Conservation (phyloP, 1,140 invertebrate genomes). For the Nasonia giraulti region DNA sequence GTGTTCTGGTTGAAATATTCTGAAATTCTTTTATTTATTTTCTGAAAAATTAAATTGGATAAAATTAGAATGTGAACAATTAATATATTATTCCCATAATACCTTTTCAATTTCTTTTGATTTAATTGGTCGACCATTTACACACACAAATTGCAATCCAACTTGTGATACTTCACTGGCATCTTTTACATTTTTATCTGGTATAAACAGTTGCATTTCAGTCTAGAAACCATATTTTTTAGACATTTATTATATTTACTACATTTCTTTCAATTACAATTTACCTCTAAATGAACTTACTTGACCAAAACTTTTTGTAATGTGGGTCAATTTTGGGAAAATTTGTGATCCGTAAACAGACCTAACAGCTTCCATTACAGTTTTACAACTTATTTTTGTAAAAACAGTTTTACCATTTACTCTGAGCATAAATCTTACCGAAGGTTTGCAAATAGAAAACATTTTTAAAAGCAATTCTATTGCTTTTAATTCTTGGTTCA, state of each 20-base stretch:
- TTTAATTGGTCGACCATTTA: constrained; percentile 78
- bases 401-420: constrained; percentile 77
- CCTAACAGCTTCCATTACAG: constrained; percentile 69
- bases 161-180: constrained; percentile 62
- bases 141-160: constrained; percentile 68
- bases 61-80: constrained; percentile 8
- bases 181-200: constrained; percentile 69
- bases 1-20: constrained; percentile 61
- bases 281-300: constrained; percentile 50
- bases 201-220: constrained; percentile 72
- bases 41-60: constrained; percentile 60
- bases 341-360: constrained; percentile 72
- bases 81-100: constrained; percentile 25
- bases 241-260: background rate
- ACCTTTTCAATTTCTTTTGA: constrained; percentile 78
- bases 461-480: constrained; percentile 77
- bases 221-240: constrained; percentile 59
- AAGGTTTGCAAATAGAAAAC: constrained; percentile 75
- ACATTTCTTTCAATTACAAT: background rate
- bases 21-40: constrained; percentile 65
- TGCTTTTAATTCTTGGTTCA: constrained; percentile 77
- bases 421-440: constrained; percentile 72
- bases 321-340: constrained; percentile 68
- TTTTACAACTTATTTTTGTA: constrained; percentile 73
- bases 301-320: constrained; percentile 59